Percentiles rank a stretch among this genome's conserved stretches.
Conservation (phyloP, 1,140 invertebrate genomes). For the Drosophila sp. region DNA sequence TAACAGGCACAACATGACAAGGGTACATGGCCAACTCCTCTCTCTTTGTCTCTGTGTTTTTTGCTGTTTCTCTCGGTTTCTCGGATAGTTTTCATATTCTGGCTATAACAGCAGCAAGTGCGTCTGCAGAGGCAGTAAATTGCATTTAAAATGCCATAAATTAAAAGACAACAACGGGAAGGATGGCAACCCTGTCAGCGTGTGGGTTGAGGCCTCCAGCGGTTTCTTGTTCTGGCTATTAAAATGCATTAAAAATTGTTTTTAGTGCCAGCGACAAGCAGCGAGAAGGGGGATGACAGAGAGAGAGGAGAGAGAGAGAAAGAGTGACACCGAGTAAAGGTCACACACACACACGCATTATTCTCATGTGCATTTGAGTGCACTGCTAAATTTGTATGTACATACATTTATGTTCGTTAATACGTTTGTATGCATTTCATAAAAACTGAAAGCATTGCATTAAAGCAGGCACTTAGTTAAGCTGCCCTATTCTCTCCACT, state of each 20-base stretch:
- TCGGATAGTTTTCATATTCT: conserved; percentile 1
- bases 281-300: neutral
- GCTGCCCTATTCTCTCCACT: neutral
- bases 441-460: conserved; percentile 25
- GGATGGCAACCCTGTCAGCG: conserved; percentile 17
- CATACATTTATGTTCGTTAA: conserved; percentile 25
- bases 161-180: conserved; percentile 64
- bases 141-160: conserved; percentile 80
- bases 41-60: neutral
- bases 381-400: conserved; percentile 41
- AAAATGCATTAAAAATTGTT: conserved; percentile 77
- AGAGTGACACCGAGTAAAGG: conserved; percentile 31
- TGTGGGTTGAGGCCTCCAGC: conserved; percentile 5
- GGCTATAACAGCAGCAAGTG: neutral
- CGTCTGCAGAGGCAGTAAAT: conserved; percentile 63
- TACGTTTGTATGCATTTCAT: conserved; percentile 22
- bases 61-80: neutral
- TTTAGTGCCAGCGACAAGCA: conserved; percentile 57
- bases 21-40: neutral
- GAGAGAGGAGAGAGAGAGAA: neutral
- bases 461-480: conserved; percentile 35
- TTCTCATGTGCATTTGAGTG: conserved; percentile 50
- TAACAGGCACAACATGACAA: conserved; percentile 25
- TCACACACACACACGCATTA: conserved; percentile 31
- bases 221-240: conserved; percentile 48